Evolutionary conservation across 1,140 invertebrate species (phyloP).

Genomic region (Pachyrhynchus sulphureomaculatus): DNA sequence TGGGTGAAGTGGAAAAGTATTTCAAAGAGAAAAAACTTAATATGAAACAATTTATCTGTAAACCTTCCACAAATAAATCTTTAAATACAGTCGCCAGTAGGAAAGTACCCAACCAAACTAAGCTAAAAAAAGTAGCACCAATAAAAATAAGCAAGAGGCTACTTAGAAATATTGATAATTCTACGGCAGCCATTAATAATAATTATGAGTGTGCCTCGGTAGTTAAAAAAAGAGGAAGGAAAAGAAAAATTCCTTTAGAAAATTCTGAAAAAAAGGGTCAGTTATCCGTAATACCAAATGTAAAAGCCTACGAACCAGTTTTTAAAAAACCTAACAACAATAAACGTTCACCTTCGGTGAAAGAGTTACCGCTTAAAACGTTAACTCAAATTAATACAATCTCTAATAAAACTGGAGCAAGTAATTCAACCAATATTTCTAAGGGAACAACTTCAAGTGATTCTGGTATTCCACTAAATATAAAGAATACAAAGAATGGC

Average conservation of each 20-base stretch:
- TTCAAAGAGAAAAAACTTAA: conserved; percentile 21
- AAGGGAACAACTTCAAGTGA: too few relatives aligned
- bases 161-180: background rate
- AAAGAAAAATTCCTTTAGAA: background rate
- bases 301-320: too few relatives aligned
- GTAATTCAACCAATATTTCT: too few relatives aligned
- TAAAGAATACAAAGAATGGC: too few relatives aligned
- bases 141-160: conserved; percentile 15
- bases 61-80: background rate
- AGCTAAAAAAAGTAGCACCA: conserved; percentile 6
- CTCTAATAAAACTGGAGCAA: too few relatives aligned
- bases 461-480: too few relatives aligned
- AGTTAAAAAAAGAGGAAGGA: background rate
- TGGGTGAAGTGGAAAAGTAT: conserved; percentile 29
- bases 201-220: background rate
- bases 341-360: too few relatives aligned
- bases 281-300: too few relatives aligned
- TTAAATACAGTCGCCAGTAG: conserved; percentile 10
- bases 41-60: conserved; percentile 19
- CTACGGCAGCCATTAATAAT: too few relatives aligned
- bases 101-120: background rate
- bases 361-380: too few relatives aligned
- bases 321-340: too few relatives aligned
- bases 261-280: background rate
- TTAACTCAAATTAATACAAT: too few relatives aligned